Percentiles rank a stretch among this genome's conserved stretches.
phyloP scores from a whole-genome alignment of 2,888 invertebrate species.

The Xanthia icteritia region DNA sequence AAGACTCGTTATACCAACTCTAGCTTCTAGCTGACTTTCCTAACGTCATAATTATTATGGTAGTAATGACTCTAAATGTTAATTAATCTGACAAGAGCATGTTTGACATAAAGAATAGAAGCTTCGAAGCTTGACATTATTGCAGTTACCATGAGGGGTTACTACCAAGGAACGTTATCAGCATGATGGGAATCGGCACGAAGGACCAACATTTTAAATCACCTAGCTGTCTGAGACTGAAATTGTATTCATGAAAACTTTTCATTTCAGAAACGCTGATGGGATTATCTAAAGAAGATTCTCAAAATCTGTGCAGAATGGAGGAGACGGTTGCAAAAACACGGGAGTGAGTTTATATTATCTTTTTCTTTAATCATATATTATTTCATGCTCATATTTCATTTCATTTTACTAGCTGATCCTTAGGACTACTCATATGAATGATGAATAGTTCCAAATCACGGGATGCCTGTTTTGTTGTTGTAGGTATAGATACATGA shows the following conservation, averaged over 20 bases:
- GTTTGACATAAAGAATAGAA: not conserved
- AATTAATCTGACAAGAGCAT: not conserved
- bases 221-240: not conserved
- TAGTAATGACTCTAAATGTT: not conserved
- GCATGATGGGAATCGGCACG: not conserved
- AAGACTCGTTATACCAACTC: not conserved
- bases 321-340: constrained; percentile 76
- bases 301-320: constrained; percentile 71
- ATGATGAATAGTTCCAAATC: not conserved
- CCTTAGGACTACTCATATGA: not conserved
- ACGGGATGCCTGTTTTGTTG: not conserved
- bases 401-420: not conserved
- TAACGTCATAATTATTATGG: not conserved
- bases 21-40: not conserved
- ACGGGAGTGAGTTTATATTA: constrained; percentile 69
- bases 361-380: not conserved
- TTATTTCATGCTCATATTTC: not conserved
- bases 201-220: constrained; percentile 12
- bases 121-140: not conserved
- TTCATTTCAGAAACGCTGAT: constrained; percentile 82
- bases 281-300: constrained; percentile 82
- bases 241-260: not conserved
- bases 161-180: not conserved
- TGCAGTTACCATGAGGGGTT: not conserved
- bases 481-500: not conserved